Conservation (phyloP, 2,113 vertebrate genomes). For the Elachura formosa region DNA sequence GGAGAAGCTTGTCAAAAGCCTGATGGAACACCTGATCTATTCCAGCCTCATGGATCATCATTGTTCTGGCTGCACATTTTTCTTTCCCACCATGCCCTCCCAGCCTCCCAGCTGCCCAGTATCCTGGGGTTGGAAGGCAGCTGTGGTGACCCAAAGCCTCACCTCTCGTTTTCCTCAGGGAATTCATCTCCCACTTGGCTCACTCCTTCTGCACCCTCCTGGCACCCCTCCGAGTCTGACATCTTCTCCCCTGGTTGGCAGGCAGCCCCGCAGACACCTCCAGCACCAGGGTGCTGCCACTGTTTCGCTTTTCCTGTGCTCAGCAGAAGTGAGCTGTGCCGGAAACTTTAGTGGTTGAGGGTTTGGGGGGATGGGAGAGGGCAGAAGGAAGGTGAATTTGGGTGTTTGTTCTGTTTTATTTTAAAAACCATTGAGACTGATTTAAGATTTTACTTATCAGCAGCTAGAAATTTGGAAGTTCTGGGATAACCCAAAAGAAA, state of each 20-base stretch:
- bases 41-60: background rate
- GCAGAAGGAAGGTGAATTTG: background rate
- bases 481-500: background rate
- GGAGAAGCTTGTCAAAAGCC: background rate
- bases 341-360: conserved; percentile 41
- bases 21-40: background rate
- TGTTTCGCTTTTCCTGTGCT: conserved; percentile 6
- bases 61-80: rapidly evolving
- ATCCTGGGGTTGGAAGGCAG: background rate
- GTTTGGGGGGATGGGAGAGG: conserved; percentile 22
- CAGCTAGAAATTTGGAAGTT: background rate
- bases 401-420: too few species aligned
- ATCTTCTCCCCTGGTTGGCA: background rate
- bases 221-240: conserved; percentile 43
- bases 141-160: background rate
- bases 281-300: background rate
- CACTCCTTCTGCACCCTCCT: background rate
- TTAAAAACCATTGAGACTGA: background rate
- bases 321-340: conserved; percentile 50
- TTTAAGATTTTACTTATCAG: background rate
- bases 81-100: background rate
- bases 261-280: background rate
- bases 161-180: background rate
- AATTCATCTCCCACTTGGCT: conserved; percentile 2
- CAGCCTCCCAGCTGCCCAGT: background rate